Percentiles rank a stretch among this genome's conserved stretches.
These are phyloP conservation scores for Eugnorisma glareosa DNA, from an alignment of 2,888 invertebrate species.

Conservation along the genomic window DNA sequence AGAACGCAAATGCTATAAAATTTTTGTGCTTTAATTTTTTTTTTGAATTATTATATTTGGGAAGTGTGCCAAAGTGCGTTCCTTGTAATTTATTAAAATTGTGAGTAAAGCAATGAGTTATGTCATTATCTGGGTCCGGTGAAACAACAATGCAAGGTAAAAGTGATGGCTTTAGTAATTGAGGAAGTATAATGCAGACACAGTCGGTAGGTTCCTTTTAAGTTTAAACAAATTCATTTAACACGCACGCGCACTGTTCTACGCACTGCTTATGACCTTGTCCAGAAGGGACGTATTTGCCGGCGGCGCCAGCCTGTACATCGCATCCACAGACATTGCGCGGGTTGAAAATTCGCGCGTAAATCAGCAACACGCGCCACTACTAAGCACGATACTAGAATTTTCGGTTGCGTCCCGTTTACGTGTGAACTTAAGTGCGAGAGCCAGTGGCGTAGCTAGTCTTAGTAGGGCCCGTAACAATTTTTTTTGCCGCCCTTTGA, in stretches of 20 bases:
- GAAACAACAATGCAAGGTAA: conserved; percentile 69
- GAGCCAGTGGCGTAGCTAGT: too few species aligned
- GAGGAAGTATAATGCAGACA: neutral
- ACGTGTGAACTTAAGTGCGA: too few species aligned
- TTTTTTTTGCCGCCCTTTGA: too few species aligned
- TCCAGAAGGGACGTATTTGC: neutral
- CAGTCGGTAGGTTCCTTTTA: neutral
- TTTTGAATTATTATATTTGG: conserved; percentile 23
- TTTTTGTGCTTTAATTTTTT: conserved; percentile 49
- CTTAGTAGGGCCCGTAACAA: too few species aligned
- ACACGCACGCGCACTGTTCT: too few species aligned
- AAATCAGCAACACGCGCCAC: neutral
- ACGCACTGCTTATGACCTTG: neutral
- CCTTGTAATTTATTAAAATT: conserved; percentile 38
- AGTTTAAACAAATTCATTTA: too few species aligned
- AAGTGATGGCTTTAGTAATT: conserved; percentile 1
- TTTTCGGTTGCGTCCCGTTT: too few species aligned
- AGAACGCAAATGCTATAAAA: conserved; percentile 57
- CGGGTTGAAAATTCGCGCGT: neutral
- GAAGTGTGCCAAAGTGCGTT: conserved; percentile 32
- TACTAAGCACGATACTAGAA: neutral
- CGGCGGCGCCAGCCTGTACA: neutral
- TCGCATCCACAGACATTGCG: neutral
- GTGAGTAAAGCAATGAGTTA: conserved; percentile 61
- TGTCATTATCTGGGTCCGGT: conserved; percentile 68